Evolutionary conservation across 2,797 vertebrate genomes (phyloP).

Genomic region (Phataginus tricuspis): DNA sequence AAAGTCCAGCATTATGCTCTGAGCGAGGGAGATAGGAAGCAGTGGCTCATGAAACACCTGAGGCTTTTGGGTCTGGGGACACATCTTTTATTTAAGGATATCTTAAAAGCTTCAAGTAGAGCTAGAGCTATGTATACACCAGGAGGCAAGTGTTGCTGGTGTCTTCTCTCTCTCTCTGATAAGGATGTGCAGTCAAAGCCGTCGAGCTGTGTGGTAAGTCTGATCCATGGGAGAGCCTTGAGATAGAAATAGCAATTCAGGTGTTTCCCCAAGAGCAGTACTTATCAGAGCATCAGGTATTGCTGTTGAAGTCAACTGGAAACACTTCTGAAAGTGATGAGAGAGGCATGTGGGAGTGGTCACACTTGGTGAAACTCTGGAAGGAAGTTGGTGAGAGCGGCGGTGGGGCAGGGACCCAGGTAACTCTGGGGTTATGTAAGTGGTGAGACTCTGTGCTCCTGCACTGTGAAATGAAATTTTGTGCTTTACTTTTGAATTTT

Average conservation of each 20-base stretch:
- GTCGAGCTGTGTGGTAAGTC: neutral
- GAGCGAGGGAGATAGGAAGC: neutral
- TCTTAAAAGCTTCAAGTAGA: neutral
- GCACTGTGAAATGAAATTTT: neutral
- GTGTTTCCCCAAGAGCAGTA: neutral
- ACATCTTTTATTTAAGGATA: neutral
- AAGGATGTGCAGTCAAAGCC: neutral
- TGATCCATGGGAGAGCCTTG: neutral
- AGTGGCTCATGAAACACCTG: neutral
- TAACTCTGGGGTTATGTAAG: neutral
- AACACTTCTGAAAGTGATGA: constrained; percentile 24
- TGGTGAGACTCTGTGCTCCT: neutral
- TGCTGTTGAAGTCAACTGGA: neutral
- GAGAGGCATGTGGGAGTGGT: neutral
- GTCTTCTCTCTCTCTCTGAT: neutral
- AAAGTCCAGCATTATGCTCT: neutral
- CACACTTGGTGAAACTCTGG: neutral
- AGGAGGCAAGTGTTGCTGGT: neutral
- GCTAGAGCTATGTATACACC: neutral
- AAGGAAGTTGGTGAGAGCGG: neutral
- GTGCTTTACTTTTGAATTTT: constrained; percentile 10
- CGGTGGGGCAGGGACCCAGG: neutral
- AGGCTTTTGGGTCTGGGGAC: neutral
- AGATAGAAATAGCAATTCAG: neutral
- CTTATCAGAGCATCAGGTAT: neutral